Base-by-base conservation (phyloP, 2,888 invertebrate species). In the Hirtodrosophila histrioides region DNA sequence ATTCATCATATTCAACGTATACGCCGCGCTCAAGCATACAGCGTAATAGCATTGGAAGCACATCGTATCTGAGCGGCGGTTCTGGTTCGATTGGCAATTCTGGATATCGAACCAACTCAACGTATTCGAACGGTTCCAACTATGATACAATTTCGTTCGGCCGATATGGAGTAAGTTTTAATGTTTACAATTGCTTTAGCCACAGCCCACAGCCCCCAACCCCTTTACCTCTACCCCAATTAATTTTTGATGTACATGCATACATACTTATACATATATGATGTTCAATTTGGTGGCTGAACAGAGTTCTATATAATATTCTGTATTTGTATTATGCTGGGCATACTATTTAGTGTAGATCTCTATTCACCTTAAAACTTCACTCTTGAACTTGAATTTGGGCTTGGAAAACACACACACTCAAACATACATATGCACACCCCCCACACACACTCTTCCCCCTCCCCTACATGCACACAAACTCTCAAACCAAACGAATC, bases 111-210 rank as follows among this genome's bases (percentile, higher is more conserved):
- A 86, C 80, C 62, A 89, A 84, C 69, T 82, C 88, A 44, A 84
- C 90, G 69, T 89, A 89, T 69, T 78, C 88, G 65, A 86, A 70
- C 71, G 58, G 87, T 50, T 81, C 85, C 77, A 89, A 77, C 73
- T 89, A 91, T 91, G 91, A 91, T 90, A 80, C 91, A 90, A 81
- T 88, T 89, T 71, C 91, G 75, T 85, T 87, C 82, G 86, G 88
- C 89, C 90, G 91, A 91, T 91, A 89, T 90, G 91, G 92, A 91
- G 91, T 92, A 88, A 92, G 92, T 92, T 23, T 66, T 57, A 33
- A 27, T 23, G 5, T 29, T 45, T 9, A 55, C 43, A 49, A 45
- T 48, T 27, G 51, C 71, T 57, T 57, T 63, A 70, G 60, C 76
- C 66, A 73, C 76, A 24, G 9, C 23, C 43, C n/a, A 23, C 11